These are phyloP conservation scores for Eidolon dupreanum DNA, from an alignment of 2,797 vertebrate species.

Conservation along the genomic window DNA sequence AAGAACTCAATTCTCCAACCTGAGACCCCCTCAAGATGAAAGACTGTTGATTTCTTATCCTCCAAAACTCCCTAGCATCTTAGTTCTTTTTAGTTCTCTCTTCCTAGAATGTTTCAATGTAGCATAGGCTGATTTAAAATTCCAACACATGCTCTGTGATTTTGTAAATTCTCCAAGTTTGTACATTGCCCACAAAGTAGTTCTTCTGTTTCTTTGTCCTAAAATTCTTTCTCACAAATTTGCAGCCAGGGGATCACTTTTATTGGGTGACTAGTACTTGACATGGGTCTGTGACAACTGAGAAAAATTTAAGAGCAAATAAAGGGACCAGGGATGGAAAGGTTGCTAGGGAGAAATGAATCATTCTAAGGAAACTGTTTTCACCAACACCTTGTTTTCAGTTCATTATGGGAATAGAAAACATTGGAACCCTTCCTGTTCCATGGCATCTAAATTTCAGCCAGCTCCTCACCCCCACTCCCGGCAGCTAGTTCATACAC, in stretches of 20 bases:
- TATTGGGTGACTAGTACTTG: neutral
- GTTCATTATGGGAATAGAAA: neutral
- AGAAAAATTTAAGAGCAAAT: neutral
- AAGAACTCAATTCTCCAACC: neutral
- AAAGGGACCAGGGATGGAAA: neutral
- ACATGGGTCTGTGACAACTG: neutral
- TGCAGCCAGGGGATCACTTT: neutral
- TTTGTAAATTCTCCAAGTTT: neutral
- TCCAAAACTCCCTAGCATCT: neutral
- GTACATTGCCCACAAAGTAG: neutral
- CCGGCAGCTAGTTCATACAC: neutral
- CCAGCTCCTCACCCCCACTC: neutral
- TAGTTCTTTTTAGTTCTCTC: neutral
- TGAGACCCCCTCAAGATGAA: neutral
- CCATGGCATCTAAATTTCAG: neutral
- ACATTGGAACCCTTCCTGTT: neutral
- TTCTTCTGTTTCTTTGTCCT: neutral
- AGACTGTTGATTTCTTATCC: neutral
- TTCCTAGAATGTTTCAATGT: neutral
- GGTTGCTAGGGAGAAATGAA: neutral
- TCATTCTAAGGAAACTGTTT: neutral
- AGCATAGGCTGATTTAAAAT: constrained; percentile 14
- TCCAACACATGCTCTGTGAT: neutral
- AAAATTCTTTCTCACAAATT: constrained; percentile 1
- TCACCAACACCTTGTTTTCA: neutral